Evolutionary conservation across 2,797 vertebrate genomes (phyloP).

Genomic region (Sebastes melanostomus): DNA sequence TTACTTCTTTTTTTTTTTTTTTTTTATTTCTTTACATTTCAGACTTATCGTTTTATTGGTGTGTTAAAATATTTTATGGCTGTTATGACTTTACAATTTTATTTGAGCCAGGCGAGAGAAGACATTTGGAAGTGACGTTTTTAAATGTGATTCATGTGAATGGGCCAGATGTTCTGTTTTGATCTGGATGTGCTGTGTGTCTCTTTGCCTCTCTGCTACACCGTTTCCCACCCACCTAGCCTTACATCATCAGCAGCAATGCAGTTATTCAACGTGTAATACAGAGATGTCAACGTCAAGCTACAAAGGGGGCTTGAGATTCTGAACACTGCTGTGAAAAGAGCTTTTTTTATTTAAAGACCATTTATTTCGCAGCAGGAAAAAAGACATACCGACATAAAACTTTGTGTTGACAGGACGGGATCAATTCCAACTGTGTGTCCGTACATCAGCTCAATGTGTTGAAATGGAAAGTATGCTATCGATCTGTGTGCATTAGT

Average conservation of each 20-base stretch:
- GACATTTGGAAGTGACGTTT: slow-evolving; percentile 19
- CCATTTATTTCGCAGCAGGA: slow-evolving; percentile 37
- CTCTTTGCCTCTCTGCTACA: slow-evolving; percentile 8
- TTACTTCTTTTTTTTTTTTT: not conserved
- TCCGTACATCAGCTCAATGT: slow-evolving; percentile 69
- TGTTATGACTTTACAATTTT: slow-evolving; percentile 37
- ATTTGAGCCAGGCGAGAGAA: slow-evolving; percentile 30
- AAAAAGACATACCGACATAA: slow-evolving; percentile 51
- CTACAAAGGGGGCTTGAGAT: slow-evolving; percentile 19
- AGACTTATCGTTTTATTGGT: slow-evolving; percentile 46
- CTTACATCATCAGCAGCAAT: slow-evolving; percentile 41
- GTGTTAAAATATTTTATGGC: slow-evolving; percentile 47
- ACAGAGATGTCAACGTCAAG: slow-evolving; percentile 47
- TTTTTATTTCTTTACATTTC: slow-evolving; percentile 27
- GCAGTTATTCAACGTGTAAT: slow-evolving; percentile 30
- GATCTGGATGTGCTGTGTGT: slow-evolving; percentile 38
- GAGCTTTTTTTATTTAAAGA: slow-evolving; percentile 35
- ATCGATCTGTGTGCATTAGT: slow-evolving; percentile 82
- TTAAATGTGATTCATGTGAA: slow-evolving; percentile 44
- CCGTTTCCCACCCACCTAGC: slow-evolving; percentile 31
- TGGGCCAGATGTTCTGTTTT: slow-evolving; percentile 51
- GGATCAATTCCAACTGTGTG: slow-evolving; percentile 75
- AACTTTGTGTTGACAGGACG: slow-evolving; percentile 75
- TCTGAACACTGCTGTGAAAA: slow-evolving; percentile 23
- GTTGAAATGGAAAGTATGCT: slow-evolving; percentile 82